phyloP scores from a whole-genome alignment of 2,797 vertebrate genomes.

The Gadopsis marmoratus region DNA sequence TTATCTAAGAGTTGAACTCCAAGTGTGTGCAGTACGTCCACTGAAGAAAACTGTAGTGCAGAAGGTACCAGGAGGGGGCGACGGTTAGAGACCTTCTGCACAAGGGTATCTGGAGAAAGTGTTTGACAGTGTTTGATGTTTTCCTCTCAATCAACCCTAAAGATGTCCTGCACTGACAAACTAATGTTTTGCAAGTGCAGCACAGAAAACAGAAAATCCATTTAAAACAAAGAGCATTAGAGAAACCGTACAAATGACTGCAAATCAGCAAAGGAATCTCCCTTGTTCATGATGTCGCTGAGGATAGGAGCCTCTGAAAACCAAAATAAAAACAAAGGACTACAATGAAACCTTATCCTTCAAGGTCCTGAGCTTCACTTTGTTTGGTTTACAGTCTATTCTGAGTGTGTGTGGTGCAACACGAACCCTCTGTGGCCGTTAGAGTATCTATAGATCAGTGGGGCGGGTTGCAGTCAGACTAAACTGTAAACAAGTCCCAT shows the following conservation, averaged over 20 bases:
- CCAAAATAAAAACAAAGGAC: conserved; percentile 75
- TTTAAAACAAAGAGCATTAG: conserved; percentile 8
- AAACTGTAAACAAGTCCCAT: conserved; percentile 79
- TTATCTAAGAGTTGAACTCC: background rate
- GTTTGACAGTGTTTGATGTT: background rate
- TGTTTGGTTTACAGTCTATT: conserved; percentile 83
- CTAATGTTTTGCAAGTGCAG: conserved; percentile 13
- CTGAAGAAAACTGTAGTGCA: background rate
- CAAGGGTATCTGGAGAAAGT: conserved; percentile 9
- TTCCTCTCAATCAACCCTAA: background rate
- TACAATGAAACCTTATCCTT: conserved; percentile 78
- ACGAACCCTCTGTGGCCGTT: conserved; percentile 74
- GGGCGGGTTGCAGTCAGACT: conserved; percentile 71
- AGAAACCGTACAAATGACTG: conserved; percentile 27
- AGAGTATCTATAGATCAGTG: conserved; percentile 78
- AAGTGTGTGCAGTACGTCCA: background rate
- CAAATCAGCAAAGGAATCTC: conserved; percentile 67
- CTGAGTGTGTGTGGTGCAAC: conserved; percentile 78
- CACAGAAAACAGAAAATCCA: conserved; percentile 6
- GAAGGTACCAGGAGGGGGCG: conserved; percentile 33
- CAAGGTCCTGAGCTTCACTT: conserved; percentile 65
- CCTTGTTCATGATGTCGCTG: conserved; percentile 27
- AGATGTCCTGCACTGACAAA: background rate
- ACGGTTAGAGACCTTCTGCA: conserved; percentile 5
- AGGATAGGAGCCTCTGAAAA: conserved; percentile 59